These are phyloP conservation scores for Epirrita christyi DNA, from an alignment of 2,888 invertebrate genomes.

Conservation along the genomic window DNA sequence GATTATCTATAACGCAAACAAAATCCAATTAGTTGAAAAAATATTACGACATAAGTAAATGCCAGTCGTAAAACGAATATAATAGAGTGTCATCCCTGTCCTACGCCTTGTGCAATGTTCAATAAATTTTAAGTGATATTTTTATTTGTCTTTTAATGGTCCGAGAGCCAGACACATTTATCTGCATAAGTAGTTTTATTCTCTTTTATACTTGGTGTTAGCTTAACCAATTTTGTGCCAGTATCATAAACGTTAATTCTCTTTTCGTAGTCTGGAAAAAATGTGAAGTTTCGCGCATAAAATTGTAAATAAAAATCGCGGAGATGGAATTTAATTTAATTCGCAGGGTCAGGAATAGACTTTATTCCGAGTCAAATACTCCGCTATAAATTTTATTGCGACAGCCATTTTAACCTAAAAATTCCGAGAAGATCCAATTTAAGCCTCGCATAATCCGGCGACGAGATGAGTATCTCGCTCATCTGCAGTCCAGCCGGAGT, in stretches of 20 bases:
- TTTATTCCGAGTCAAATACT: conserved; percentile 70
- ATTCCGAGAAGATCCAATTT: conserved; percentile 78
- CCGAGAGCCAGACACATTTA: conserved; percentile 42
- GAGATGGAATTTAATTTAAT: conserved; percentile 71
- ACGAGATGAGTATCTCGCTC: conserved; percentile 69
- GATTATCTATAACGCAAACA: conserved; percentile 54
- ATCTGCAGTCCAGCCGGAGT: conserved; percentile 42
- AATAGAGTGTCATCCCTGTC: conserved; percentile 41
- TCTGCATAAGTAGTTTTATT: conserved; percentile 44
- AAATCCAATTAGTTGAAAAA: conserved; percentile 55
- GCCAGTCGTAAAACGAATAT: conserved; percentile 41
- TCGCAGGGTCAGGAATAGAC: conserved; percentile 67
- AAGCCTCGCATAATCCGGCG: conserved; percentile 71
- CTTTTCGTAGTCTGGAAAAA: conserved; percentile 48
- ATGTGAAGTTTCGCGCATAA: conserved; percentile 44
- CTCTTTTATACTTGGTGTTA: conserved; percentile 41
- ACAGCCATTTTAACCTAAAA: conserved; percentile 73
- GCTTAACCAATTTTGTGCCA: conserved; percentile 41
- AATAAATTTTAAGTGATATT: conserved; percentile 44
- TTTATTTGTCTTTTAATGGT: conserved; percentile 43
- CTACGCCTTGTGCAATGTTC: conserved; percentile 38
- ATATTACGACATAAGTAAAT: conserved; percentile 44
- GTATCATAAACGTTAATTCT: conserved; percentile 45
- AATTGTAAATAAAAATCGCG: conserved; percentile 63
- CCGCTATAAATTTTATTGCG: conserved; percentile 75